Base-by-base conservation (phyloP, 1,140 invertebrate species). In the Spodoptera litura region DNA sequence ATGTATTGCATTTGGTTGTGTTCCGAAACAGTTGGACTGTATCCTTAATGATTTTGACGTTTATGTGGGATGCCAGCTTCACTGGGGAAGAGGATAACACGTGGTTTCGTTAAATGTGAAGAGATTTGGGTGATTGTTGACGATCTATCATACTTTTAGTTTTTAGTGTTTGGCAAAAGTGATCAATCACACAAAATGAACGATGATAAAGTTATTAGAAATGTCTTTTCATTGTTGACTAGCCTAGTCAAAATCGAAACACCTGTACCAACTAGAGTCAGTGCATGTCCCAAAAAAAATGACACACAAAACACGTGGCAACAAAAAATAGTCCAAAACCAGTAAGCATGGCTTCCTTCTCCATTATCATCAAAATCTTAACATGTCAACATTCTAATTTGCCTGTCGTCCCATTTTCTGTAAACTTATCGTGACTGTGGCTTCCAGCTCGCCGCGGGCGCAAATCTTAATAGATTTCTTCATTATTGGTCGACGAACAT, bases 401-500 rank as follows among this genome's bases (percentile, higher is more conserved):
- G 52, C 31, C 52, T 56, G 56, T 73, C 53, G 71, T 59, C 49
- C 71, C 56, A 73, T 75, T 75, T 75, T 52, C 73, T 15, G 53
- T 20, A 27, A 72, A 72, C 31, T 58, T 72, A 72, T 75, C 59
- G 59, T 59, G 61, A 68, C 71, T 53, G 31, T 31, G 20, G 75
- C 71, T 73, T 35, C 71, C 38, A 73, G 58, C 58, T 27, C 2
- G 72, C 72, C 72, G 10, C 58, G 58, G 58, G 72, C 20, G 35
- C 55, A 38, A 61, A 71, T 44, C 66, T 74, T 78, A 78, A 78
- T 71, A 78, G 76, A 78, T 78, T 78, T 78, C 70, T 79, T 79
- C 78, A 79, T 79, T 79, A 74, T 61, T 78, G 77, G 31, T 55
- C 31, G 49, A 51, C 35, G 13, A n/a, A 64, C 59, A 44, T 78